Base-by-base conservation (phyloP, 2,797 vertebrate genomes). In the Diplodus sargus region DNA sequence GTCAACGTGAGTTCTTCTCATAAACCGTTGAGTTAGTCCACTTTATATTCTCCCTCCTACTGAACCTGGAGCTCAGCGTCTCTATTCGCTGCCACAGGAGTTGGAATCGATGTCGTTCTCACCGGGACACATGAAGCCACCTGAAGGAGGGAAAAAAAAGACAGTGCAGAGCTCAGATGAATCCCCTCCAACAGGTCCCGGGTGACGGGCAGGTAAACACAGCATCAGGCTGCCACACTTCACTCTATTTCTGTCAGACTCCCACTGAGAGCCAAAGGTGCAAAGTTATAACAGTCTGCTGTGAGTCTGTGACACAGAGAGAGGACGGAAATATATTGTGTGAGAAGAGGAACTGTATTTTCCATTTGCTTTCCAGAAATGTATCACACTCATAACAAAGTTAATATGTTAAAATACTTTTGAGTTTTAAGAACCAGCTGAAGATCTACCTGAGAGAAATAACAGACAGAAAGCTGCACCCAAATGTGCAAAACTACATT, bases 231-330 rank as follows among this genome's bases (percentile, higher is more conserved):
- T 34, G 74, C 56, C 48, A 47, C 78, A 56, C 68, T 53, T 49
- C 25, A 16, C 23, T 81, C 80, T 87, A 83, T 87, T 87, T 81
- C 53, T 76, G 84, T 70, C 70, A 2, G 42, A 54, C 70, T 74
- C 74, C 72, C 52, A 48, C 72, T 56, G 62, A 48, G 57, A 74
- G 73, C 10, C 30, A 15, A 72, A 77, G 79, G 83, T 76, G 81
- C 75, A 45, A 64, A 67, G 39, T 77, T 53, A 67, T 23, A 56
- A 42, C 56, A 22, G 57, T 23, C 34, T 54, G 60, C 11, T 66
- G 48, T 51, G 53, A 53, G 70, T 51, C 53, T 0, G 58, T 62
- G 48, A 59, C 51, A 1, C 15, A 22, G 43, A 43, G 28, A 58
- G 3, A 57, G n/a, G 11, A 11, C n/a, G 49, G 14, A 54, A 43